Percentiles rank a stretch among this genome's conserved stretches.
phyloP scores from a whole-genome alignment of 2,797 vertebrate species.

The Peromyscus aztecus region DNA sequence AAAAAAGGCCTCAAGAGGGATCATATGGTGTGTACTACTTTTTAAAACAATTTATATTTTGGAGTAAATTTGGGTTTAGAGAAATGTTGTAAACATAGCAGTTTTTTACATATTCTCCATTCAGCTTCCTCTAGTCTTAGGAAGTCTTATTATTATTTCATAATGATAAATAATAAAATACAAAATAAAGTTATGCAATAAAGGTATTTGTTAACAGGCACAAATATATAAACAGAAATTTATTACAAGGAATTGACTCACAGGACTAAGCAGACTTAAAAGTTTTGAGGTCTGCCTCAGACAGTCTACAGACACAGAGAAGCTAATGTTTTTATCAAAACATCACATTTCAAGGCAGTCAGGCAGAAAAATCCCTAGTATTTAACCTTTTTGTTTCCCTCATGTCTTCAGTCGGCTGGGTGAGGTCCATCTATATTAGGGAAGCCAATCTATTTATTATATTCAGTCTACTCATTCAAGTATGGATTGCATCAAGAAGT shows the following conservation, averaged over 20 bases:
- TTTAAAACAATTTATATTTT: conserved; percentile 58
- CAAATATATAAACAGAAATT: neutral
- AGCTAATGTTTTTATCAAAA: neutral
- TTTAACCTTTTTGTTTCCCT: neutral
- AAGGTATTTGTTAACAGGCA: neutral
- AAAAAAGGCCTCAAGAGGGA: conserved; percentile 43
- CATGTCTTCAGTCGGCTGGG: neutral
- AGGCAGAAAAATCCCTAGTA: neutral
- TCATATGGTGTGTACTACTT: neutral
- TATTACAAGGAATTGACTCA: conserved; percentile 10
- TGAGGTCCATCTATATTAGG: neutral
- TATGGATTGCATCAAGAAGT: neutral
- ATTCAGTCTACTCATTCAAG: neutral
- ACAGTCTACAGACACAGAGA: neutral
- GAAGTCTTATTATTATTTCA: neutral
- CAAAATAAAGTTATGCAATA: neutral
- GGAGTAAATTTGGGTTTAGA: conserved; percentile 61
- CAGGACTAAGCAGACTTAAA: neutral
- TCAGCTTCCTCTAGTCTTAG: conserved; percentile 3
- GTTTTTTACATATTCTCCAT: neutral
- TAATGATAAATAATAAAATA: neutral
- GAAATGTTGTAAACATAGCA: conserved; percentile 28
- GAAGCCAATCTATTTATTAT: neutral
- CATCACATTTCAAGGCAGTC: neutral
- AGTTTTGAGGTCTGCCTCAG: neutral